These are phyloP conservation scores for Chouioia cunea DNA, from an alignment of 2,888 invertebrate species.

Conservation along the genomic window DNA sequence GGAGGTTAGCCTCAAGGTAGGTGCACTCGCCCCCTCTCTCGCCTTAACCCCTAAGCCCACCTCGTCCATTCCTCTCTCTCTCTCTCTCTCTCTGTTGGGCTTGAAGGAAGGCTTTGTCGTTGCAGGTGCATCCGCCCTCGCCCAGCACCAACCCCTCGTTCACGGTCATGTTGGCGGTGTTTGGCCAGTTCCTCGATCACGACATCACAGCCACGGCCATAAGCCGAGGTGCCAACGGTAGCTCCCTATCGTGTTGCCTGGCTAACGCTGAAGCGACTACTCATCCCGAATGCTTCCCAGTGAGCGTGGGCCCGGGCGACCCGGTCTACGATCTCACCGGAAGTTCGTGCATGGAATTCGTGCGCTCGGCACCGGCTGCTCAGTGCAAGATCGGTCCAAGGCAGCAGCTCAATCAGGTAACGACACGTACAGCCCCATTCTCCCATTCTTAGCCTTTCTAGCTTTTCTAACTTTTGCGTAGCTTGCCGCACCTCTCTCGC, in stretches of 20 bases:
- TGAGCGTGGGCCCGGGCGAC: conserved; percentile 76
- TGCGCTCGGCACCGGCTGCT: conserved; percentile 84
- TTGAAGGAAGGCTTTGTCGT: background rate
- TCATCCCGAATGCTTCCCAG: conserved; percentile 88
- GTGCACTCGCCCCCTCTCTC: background rate
- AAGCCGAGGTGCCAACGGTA: conserved; percentile 79
- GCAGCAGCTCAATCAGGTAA: conserved; percentile 86
- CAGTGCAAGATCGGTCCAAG: conserved; percentile 83
- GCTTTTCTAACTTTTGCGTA: no score
- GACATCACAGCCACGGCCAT: conserved; percentile 88
- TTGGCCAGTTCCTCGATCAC: conserved; percentile 91
- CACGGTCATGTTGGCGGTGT: conserved; percentile 87
- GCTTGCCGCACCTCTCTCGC: no score
- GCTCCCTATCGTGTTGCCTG: conserved; percentile 79
- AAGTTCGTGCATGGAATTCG: conserved; percentile 86
- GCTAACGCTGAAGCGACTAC: conserved; percentile 57
- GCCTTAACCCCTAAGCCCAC: background rate
- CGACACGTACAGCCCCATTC: background rate
- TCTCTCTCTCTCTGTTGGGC: background rate
- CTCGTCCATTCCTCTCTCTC: background rate
- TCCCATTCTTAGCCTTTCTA: no score
- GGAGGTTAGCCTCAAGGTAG: conserved; percentile 74
- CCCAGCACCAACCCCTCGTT: conserved; percentile 82
- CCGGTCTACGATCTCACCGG: conserved; percentile 78
- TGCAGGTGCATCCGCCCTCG: conserved; percentile 78